Conservation (phyloP, 2,113 vertebrate species). For the Arvicanthis niloticus region DNA sequence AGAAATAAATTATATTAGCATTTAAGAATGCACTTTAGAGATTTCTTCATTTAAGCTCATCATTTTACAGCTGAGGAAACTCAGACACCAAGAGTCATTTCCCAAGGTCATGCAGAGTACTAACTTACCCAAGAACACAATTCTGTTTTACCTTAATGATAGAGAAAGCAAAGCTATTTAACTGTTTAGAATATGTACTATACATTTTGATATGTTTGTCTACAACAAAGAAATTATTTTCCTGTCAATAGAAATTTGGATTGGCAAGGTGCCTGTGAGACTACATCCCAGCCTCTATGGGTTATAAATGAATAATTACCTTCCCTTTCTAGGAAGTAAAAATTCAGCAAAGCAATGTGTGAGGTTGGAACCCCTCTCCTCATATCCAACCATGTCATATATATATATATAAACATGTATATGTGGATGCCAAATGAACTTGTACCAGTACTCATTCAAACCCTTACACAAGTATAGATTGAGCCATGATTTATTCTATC, state of each 20-base stretch:
- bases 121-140: conserved; percentile 3
- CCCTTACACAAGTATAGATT: neutral
- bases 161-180: conserved; percentile 40
- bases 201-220: conserved; percentile 55
- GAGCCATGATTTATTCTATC: neutral
- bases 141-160: conserved; percentile 53
- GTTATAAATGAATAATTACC: conserved; percentile 39
- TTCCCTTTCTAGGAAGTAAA: conserved; percentile 43
- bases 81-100: conserved; percentile 54
- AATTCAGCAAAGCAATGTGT: neutral
- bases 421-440: neutral
- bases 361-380: neutral
- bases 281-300: neutral
- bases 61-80: conserved; percentile 67
- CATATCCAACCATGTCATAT: neutral
- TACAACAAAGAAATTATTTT: neutral
- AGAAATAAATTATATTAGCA: conserved; percentile 70
- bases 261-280: conserved; percentile 1
- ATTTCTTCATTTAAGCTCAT: conserved; percentile 60
- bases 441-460: neutral
- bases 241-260: neutral
- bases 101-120: conserved; percentile 45
- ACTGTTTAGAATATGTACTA: conserved; percentile 58
- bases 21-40: conserved; percentile 63
- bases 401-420: neutral